phyloP scores from a whole-genome alignment of 2,797 vertebrate genomes.

The Pangasius sanitwongsei region DNA sequence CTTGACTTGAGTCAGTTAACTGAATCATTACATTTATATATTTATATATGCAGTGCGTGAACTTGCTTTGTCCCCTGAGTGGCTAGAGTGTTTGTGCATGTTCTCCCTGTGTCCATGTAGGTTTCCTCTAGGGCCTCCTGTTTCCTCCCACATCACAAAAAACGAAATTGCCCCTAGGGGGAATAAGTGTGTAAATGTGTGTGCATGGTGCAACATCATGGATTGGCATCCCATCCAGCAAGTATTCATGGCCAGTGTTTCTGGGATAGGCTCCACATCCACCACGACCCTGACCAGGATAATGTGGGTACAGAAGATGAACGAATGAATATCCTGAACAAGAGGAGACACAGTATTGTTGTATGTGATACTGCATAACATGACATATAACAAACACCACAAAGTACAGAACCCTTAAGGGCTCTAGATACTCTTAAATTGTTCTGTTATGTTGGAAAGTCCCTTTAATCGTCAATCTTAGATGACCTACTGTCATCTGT shows the following conservation, averaged over 20 bases:
- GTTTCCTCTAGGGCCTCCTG: not conserved
- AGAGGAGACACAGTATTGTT: not conserved
- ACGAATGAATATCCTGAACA: not conserved
- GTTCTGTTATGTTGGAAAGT: not conserved
- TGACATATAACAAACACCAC: not conserved
- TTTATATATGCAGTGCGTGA: no score
- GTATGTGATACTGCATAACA: not conserved
- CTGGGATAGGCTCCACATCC: not conserved
- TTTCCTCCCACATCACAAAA: not conserved
- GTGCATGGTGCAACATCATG: not conserved
- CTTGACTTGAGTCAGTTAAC: not conserved
- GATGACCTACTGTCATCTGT: not conserved
- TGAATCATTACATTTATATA: no score
- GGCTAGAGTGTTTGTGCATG: no score
- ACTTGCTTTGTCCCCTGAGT: no score
- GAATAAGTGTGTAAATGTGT: not conserved
- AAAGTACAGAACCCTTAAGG: not conserved
- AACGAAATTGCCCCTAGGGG: not conserved
- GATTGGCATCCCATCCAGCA: not conserved
- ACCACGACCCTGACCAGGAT: not conserved
- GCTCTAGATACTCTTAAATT: not conserved
- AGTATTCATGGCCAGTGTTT: not conserved
- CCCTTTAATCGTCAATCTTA: not conserved
- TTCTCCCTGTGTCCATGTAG: not conserved
- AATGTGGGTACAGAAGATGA: not conserved